Percentiles rank a stretch among this genome's conserved stretches.
Conservation (phyloP, 2,113 vertebrate species). For the Acanthochromis polyacanthus region DNA sequence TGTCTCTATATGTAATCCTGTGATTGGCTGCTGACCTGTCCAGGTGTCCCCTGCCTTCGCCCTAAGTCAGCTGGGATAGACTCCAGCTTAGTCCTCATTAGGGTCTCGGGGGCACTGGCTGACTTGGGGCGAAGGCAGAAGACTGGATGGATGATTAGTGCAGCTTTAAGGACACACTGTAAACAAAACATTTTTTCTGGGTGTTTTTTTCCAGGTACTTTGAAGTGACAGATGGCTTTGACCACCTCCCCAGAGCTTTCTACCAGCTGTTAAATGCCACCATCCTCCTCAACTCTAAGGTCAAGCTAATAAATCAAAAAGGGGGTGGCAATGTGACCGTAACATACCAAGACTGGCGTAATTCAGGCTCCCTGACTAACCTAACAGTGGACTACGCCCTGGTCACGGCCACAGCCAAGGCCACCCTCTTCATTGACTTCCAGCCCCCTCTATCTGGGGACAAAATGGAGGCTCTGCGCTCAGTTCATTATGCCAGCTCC, state of each 20-base stretch:
- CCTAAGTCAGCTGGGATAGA: no score
- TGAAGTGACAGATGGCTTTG: constrained; percentile 82
- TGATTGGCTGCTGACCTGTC: no score
- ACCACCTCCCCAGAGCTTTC: constrained; percentile 75
- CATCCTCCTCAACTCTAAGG: constrained; percentile 79
- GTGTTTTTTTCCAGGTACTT: constrained; percentile 77
- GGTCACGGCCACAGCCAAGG: constrained; percentile 85
- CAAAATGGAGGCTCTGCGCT: constrained; percentile 86
- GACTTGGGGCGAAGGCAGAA: no score
- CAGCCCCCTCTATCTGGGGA: constrained; percentile 75
- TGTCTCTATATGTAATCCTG: no score
- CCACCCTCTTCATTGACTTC: constrained; percentile 85
- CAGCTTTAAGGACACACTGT: no score
- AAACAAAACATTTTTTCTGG: not conserved
- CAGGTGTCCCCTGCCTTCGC: no score
- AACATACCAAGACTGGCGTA: constrained; percentile 70
- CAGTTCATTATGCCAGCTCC: constrained; percentile 84
- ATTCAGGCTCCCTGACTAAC: constrained; percentile 43
- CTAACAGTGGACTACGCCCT: constrained; percentile 80
- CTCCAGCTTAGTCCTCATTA: no score
- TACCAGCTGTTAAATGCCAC: constrained; percentile 72
- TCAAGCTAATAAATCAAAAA: constrained; percentile 76
- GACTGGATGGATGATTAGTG: no score
- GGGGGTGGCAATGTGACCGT: constrained; percentile 68
- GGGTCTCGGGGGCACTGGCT: no score